phyloP scores from a whole-genome alignment of 2,888 invertebrate species.

The Chaetoderma sp. region DNA sequence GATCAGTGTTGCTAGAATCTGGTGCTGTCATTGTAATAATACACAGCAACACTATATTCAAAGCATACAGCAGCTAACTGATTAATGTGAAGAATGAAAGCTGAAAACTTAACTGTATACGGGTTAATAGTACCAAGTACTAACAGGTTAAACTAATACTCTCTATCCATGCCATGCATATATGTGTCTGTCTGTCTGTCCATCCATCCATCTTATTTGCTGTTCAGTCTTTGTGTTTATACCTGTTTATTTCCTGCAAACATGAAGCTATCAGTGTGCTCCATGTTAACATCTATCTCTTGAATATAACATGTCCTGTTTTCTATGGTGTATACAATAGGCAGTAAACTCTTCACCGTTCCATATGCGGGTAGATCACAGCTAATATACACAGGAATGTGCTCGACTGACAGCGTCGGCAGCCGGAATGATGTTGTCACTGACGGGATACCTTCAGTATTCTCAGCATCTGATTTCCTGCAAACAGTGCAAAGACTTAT shows the following conservation, averaged over 20 bases:
- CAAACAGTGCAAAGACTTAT: constrained; percentile 15
- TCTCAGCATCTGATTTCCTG: constrained; percentile 43
- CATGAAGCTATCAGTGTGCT: constrained; percentile 91
- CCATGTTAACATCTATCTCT: constrained; percentile 81
- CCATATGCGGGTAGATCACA: constrained; percentile 78
- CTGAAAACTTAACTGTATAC: no score
- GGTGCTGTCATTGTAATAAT: no score
- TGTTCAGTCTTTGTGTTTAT: no score
- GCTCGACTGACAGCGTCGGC: constrained; percentile 64
- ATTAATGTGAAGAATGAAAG: no score
- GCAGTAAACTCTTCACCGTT: constrained; percentile 73
- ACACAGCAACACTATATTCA: no score
- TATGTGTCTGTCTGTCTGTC: no score
- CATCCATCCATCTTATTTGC: no score
- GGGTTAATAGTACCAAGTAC: no score
- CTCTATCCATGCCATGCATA: no score
- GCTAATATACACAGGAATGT: constrained; percentile 67
- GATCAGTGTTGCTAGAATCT: no score
- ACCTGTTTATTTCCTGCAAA: constrained; percentile 94
- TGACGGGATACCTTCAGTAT: constrained; percentile 44
- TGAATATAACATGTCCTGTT: constrained; percentile 81
- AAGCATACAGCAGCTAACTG: no score
- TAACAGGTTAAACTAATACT: no score
- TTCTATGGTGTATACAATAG: constrained; percentile 74
- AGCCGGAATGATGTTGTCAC: constrained; percentile 61